Percentiles rank a stretch among this genome's conserved stretches.
Evolutionary conservation across 2,888 invertebrate species (phyloP).

Genomic region (Linyphia triangularis): DNA sequence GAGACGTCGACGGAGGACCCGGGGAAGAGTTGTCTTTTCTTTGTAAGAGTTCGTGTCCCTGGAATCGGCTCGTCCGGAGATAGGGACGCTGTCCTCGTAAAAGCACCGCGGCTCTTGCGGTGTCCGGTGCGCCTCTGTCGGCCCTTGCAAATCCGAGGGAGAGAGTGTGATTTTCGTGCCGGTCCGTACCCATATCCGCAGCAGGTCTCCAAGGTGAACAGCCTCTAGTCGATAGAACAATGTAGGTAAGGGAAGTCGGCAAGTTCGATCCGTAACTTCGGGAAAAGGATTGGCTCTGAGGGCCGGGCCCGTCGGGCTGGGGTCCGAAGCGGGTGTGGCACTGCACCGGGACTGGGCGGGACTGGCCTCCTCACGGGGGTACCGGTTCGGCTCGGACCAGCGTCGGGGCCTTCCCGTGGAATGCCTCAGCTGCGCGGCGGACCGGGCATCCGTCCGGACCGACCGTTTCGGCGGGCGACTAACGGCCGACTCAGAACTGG

Average conservation of each 20-base stretch:
- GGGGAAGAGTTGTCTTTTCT: slow-evolving; percentile 81
- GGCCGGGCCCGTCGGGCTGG: slow-evolving; percentile 84
- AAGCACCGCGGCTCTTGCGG: slow-evolving; percentile 64
- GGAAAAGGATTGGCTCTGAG: slow-evolving; percentile 88
- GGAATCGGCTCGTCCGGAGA: slow-evolving; percentile 81
- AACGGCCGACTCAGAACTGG: no score
- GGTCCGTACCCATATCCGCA: slow-evolving; percentile 83
- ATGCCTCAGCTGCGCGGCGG: no score
- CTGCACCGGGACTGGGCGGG: slow-evolving; percentile 78
- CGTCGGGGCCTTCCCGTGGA: no score
- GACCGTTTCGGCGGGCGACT: no score
- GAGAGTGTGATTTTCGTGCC: slow-evolving; percentile 66
- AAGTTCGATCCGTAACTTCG: slow-evolving; percentile 83
- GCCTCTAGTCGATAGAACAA: slow-evolving; percentile 86
- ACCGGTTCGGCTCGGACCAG: no score
- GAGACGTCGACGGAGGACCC: no score
- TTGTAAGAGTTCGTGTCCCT: slow-evolving; percentile 80
- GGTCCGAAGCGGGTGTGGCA: slow-evolving; percentile 81
- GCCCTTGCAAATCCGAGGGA: no score
- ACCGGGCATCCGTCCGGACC: no score
- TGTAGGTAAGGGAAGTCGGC: slow-evolving; percentile 86
- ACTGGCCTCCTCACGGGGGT: no score
- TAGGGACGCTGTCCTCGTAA: slow-evolving; percentile 79
- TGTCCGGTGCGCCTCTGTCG: no score
- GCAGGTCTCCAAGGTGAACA: slow-evolving; percentile 87